Evolutionary conservation across 2,888 invertebrate species (phyloP).

Genomic region (Pristionchus exspectatus): DNA sequence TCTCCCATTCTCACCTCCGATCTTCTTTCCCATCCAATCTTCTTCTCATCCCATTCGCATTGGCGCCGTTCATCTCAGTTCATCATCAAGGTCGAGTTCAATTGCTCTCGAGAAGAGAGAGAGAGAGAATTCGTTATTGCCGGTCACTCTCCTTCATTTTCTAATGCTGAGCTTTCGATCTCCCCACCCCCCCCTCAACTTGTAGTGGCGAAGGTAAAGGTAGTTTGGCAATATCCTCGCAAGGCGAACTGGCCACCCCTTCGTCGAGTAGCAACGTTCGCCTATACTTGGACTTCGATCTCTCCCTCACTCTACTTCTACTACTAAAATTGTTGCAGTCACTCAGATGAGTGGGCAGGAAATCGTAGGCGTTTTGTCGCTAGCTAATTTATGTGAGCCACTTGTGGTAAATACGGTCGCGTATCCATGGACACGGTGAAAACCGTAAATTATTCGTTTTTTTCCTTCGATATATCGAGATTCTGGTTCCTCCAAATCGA

Average conservation of each 20-base stretch:
- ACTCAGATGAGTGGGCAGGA: neutral
- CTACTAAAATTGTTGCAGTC: neutral
- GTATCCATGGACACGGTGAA: neutral
- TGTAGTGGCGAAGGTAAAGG: too few relatives aligned
- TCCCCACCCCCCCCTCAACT: too few relatives aligned
- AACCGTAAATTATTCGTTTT: neutral
- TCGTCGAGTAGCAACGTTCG: neutral
- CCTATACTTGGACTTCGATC: too few relatives aligned
- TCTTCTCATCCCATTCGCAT: neutral
- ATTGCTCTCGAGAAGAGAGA: neutral
- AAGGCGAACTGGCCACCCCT: too few relatives aligned
- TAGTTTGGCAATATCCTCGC: too few relatives aligned
- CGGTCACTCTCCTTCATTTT: neutral
- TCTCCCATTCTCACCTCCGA: neutral
- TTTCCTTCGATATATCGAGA: neutral
- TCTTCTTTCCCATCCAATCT: too few relatives aligned
- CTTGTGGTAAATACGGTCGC: neutral
- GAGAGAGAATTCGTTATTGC: neutral
- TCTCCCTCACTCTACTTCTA: neutral
- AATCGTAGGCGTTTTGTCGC: neutral
- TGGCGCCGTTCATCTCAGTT: conserved; percentile 9
- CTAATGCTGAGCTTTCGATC: neutral
- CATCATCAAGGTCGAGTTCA: conserved; percentile 29
- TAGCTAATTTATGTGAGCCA: neutral
- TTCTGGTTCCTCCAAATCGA: neutral